These are phyloP conservation scores for Hypothenemus hampei DNA, from an alignment of 1,140 invertebrate genomes.

Conservation along the genomic window DNA sequence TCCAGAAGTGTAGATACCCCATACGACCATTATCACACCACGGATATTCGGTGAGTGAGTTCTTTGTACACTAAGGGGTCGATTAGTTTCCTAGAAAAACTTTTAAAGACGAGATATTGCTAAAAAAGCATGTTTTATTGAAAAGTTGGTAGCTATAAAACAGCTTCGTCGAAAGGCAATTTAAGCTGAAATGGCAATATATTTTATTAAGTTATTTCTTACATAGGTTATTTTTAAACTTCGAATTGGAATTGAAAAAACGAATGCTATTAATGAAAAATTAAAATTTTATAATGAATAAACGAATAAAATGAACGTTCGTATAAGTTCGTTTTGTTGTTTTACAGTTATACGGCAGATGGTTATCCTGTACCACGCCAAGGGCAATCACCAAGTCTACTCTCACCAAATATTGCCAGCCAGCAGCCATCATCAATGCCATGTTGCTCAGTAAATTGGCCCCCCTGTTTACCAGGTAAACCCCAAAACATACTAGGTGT, in stretches of 20 bases:
- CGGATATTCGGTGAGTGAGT: conserved; percentile 14
- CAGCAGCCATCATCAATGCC: conserved; percentile 18
- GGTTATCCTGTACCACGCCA: conserved; percentile 27
- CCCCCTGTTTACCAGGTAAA: conserved; percentile 45
- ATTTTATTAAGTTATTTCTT: conserved; percentile 11
- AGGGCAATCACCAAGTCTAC: too few species aligned
- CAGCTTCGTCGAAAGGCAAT: not conserved
- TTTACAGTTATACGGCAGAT: conserved; percentile 30
- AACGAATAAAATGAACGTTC: too few species aligned
- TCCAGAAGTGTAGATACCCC: conserved; percentile 48
- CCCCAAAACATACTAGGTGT: conserved; percentile 25
- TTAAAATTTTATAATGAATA: too few species aligned
- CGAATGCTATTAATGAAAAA: too few species aligned
- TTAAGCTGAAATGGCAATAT: conserved; percentile 2
- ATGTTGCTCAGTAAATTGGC: conserved; percentile 45
- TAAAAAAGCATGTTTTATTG: not conserved
- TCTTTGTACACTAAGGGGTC: not conserved
- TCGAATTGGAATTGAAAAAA: too few species aligned
- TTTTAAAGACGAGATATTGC: not conserved
- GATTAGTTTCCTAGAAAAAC: not conserved
- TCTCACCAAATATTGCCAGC: not conserved
- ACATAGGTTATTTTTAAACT: too few species aligned
- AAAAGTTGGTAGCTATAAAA: not conserved
- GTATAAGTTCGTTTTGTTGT: too few species aligned
- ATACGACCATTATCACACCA: conserved; percentile 49